Conservation (phyloP, 2,888 invertebrate species). For the Epinotia ramella region DNA sequence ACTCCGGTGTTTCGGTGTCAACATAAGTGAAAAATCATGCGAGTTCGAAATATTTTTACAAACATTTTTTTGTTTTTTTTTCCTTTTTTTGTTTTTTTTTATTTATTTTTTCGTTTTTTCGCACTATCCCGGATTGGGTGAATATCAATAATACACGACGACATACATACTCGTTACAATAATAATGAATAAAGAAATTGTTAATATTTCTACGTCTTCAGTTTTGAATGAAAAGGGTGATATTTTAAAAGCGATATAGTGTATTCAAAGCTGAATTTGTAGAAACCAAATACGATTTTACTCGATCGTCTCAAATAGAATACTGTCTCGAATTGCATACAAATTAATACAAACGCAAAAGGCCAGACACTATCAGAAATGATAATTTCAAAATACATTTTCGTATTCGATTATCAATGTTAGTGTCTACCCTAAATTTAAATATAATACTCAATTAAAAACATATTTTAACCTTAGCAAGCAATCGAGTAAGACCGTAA, state of each 20-base stretch:
- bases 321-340: slow-evolving; percentile 1
- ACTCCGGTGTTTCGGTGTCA: slow-evolving; percentile 45
- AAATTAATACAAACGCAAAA: slow-evolving; percentile 1
- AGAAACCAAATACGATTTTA: slow-evolving; percentile 57
- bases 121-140: slow-evolving; percentile 78
- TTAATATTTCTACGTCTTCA: slow-evolving; percentile 64
- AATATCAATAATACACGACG: slow-evolving; percentile 75
- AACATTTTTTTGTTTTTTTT: slow-evolving; percentile 55
- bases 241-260: slow-evolving; percentile 46
- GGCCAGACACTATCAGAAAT: slow-evolving; percentile 28
- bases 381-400: not conserved
- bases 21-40: slow-evolving; percentile 50
- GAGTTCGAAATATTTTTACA: slow-evolving; percentile 66
- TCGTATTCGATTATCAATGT: slow-evolving; percentile 6
- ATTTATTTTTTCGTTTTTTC: slow-evolving; percentile 61
- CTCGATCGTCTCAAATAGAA: slow-evolving; percentile 49
- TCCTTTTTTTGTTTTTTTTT: slow-evolving; percentile 56
- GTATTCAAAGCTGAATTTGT: slow-evolving; percentile 70
- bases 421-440: slow-evolving; percentile 16
- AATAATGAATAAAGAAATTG: slow-evolving; percentile 63
- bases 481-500: slow-evolving; percentile 42
- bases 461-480: not conserved
- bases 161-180: slow-evolving; percentile 69
- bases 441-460: slow-evolving; percentile 6
- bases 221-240: slow-evolving; percentile 59